Base-by-base conservation (phyloP, 2,113 vertebrate genomes). In the Cyanoramphus novaezelandiae region DNA sequence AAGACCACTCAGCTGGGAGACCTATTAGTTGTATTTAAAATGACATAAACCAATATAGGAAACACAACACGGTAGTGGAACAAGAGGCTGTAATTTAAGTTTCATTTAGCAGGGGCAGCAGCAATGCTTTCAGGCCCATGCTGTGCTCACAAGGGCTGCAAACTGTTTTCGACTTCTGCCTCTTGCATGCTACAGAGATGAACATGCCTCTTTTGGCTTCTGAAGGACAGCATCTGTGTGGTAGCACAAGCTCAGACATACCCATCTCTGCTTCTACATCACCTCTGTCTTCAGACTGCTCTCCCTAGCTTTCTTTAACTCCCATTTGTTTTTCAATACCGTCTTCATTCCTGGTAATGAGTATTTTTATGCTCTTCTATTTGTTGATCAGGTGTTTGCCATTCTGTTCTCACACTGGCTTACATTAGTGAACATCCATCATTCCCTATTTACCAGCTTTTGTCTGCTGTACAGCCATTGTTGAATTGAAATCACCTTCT, bases 391-490 rank as follows among this genome's bases (percentile, higher is more conserved):
- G 70, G 71, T 91, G 81, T 93, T 95, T 91, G 91, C 87, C 72
- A 39, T 96, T 95, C 93, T 92, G 29, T 95, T 95, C 81, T 88
- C 86, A 35, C 83, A 12, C 67, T 85, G 92, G 63, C 94, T 95
- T 72, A 50, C 59, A 57, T 15, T 31, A 93, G 50, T 1, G 27
- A 85, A 35, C 53, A 85, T 90, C 87, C 90, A 82, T 96, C 31
- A 60, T 82, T 92, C 88, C 76, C 72, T 72, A 25, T 82, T 94
- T 83, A 89, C 74, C 87, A 82, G 63, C 78, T 63, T 95, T 95
- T 83, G 89, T 94, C 87, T 88, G 83, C 86, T 96, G 49, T 86
- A 35, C 91, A 92, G 90, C 82, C 79, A 62, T 64, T 86, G 76
- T 70, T 93, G 91, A 86, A 94, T 81, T 94, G 91, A 94, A 82